Evolutionary conservation across 1,140 invertebrate genomes (phyloP).

Genomic region (Oreohelix idahoensis): DNA sequence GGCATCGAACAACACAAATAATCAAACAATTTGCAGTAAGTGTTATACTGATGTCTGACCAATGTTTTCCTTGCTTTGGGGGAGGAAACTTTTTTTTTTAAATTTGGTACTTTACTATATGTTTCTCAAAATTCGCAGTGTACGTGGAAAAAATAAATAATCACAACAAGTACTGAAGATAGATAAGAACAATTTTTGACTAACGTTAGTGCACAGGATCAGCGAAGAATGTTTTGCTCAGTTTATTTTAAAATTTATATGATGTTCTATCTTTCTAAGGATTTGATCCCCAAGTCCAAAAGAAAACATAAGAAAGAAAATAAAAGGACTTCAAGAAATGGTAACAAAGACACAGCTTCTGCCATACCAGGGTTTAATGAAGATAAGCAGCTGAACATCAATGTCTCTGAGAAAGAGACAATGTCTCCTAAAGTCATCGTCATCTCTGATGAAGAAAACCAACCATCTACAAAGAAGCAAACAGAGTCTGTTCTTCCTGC

Average conservation of each 20-base stretch:
- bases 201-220: too few relatives aligned
- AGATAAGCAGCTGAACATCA: background rate
- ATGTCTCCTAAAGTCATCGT: background rate
- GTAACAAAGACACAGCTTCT: background rate
- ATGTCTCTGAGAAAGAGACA: background rate
- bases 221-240: background rate
- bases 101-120: too few relatives aligned
- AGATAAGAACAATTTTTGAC: too few relatives aligned
- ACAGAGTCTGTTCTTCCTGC: background rate
- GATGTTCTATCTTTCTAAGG: background rate
- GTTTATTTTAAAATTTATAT: background rate
- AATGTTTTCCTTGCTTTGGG: too few relatives aligned
- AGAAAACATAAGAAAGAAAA: background rate
- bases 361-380: background rate
- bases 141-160: too few relatives aligned
- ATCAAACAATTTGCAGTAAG: too few relatives aligned
- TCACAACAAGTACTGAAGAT: too few relatives aligned
- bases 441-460: background rate
- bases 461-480: background rate
- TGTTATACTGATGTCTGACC: too few relatives aligned
- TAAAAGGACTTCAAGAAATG: background rate
- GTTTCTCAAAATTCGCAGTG: too few relatives aligned
- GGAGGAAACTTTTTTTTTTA: too few relatives aligned
- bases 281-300: background rate
- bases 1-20: too few relatives aligned